A percentile compares a stretch with the other conserved stretches of the same genome.
These are phyloP conservation scores for Chrysodeixis includens DNA, from an alignment of 2,888 invertebrate species.

Conservation along the genomic window DNA sequence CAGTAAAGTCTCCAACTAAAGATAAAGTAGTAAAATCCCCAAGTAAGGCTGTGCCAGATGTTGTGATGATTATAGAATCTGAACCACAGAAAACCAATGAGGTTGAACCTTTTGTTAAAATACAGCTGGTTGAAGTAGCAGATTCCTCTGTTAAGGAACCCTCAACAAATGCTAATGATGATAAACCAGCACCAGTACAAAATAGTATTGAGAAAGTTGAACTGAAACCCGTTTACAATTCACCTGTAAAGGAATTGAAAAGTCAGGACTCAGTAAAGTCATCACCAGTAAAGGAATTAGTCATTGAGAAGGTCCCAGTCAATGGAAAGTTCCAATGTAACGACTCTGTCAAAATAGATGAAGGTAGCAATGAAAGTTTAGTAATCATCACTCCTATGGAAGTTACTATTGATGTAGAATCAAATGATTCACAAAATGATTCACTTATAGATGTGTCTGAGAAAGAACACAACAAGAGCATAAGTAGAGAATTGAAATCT, in stretches of 20 bases:
- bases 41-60: conserved; percentile 46
- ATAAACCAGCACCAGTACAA: conserved; percentile 14
- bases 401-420: conserved; percentile 64
- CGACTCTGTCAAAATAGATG: conserved; percentile 45
- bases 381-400: conserved; percentile 47
- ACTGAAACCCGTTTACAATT: conserved; percentile 16
- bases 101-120: conserved; percentile 31
- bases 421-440: conserved; percentile 75
- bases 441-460: conserved; percentile 71
- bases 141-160: conserved; percentile 64
- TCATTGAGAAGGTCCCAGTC: conserved; percentile 35
- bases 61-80: conserved; percentile 46
- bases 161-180: conserved; percentile 33
- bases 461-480: conserved; percentile 80
- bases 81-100: conserved; percentile 22
- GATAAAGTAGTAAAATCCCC: conserved; percentile 40
- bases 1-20: conserved; percentile 43
- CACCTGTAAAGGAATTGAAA: conserved; percentile 43
- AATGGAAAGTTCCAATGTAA: conserved; percentile 48
- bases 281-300: conserved; percentile 31
- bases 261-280: conserved; percentile 19
- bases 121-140: conserved; percentile 55
- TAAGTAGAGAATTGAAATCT: conserved; percentile 90
- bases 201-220: conserved; percentile 27
- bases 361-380: conserved; percentile 24